Conservation (phyloP, 2,888 invertebrate genomes). For the Lissonota sp. region DNA sequence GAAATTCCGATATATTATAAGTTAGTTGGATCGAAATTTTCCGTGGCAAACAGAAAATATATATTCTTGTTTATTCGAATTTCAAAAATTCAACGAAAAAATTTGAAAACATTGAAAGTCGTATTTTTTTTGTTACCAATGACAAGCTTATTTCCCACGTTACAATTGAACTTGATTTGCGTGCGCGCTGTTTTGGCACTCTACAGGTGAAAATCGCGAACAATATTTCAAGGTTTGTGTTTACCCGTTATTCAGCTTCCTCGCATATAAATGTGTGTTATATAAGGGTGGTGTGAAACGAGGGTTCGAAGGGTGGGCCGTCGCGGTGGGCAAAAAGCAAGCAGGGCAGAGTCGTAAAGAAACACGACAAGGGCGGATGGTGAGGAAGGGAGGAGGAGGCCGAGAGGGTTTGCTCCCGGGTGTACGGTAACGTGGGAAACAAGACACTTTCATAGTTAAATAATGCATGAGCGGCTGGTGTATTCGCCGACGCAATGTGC, state of each 20-base stretch:
- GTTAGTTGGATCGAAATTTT: too few species aligned
- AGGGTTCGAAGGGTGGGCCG: constrained; percentile 37
- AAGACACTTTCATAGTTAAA: constrained; percentile 77
- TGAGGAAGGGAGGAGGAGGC: too few species aligned
- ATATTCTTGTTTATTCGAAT: too few species aligned
- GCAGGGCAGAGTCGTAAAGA: constrained; percentile 74
- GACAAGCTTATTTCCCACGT: too few species aligned
- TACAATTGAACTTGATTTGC: too few species aligned
- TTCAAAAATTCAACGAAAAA: background rate
- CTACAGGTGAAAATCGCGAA: constrained; percentile 67
- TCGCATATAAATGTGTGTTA: background rate
- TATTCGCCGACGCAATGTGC: constrained; percentile 72
- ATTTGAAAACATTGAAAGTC: background rate
- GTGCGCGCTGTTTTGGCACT: constrained; percentile 19
- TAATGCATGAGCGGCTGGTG: constrained; percentile 78
- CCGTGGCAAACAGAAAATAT: background rate
- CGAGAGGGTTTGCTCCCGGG: constrained; percentile 62
- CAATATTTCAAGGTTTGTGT: constrained; percentile 64
- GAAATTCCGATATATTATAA: too few species aligned
- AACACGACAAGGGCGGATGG: constrained; percentile 63
- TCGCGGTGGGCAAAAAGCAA: constrained; percentile 76
- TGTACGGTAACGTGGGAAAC: constrained; percentile 74
- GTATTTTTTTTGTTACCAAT: too few species aligned
- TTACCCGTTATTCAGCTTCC: constrained; percentile 33
- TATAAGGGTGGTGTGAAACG: background rate